These are phyloP conservation scores for Drosophila melanica DNA, from an alignment of 1,140 invertebrate genomes.

Conservation along the genomic window DNA sequence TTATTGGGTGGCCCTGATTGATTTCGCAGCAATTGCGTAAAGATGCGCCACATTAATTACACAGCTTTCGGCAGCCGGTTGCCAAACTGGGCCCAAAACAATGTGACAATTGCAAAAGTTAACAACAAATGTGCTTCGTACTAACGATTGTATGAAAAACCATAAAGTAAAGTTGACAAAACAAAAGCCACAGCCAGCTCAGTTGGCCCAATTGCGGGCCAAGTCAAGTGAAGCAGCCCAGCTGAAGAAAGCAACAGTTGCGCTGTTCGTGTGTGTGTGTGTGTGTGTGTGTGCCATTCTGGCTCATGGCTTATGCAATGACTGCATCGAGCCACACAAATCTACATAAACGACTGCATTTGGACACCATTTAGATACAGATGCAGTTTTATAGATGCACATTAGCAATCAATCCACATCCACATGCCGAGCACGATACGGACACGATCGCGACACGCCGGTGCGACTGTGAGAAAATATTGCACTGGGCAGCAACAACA, in stretches of 20 bases:
- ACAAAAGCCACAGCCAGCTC: slow-evolving; percentile 52
- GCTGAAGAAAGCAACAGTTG: slow-evolving; percentile 71
- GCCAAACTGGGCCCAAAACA: slow-evolving; percentile 54
- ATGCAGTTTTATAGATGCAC: slow-evolving; percentile 54
- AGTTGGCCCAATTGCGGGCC: slow-evolving; percentile 38
- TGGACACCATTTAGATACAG: slow-evolving; percentile 43
- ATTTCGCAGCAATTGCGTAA: slow-evolving; percentile 47
- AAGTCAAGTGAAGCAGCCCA: slow-evolving; percentile 51
- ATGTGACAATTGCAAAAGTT: slow-evolving; percentile 76
- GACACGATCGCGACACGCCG: slow-evolving; percentile 33
- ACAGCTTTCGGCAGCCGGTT: slow-evolving; percentile 7
- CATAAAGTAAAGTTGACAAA: slow-evolving; percentile 67
- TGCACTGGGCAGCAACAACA: slow-evolving; percentile 9
- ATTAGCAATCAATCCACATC: slow-evolving; percentile 74
- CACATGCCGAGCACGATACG: slow-evolving; percentile 51
- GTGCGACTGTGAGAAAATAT: slow-evolving; percentile 55
- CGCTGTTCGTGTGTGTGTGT: background rate
- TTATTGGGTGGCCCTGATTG: slow-evolving; percentile 55
- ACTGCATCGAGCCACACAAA: slow-evolving; percentile 20
- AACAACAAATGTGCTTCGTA: slow-evolving; percentile 8
- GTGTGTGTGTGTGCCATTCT: slow-evolving; percentile 47
- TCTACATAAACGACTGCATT: slow-evolving; percentile 63
- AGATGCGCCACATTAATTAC: slow-evolving; percentile 61
- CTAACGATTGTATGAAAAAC: slow-evolving; percentile 46
- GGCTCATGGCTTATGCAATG: slow-evolving; percentile 56